Evolutionary conservation across 1,140 invertebrate genomes (phyloP), one percentile per base, ranked within the genome.

Genomic region (Drosophila albomicans): DNA sequence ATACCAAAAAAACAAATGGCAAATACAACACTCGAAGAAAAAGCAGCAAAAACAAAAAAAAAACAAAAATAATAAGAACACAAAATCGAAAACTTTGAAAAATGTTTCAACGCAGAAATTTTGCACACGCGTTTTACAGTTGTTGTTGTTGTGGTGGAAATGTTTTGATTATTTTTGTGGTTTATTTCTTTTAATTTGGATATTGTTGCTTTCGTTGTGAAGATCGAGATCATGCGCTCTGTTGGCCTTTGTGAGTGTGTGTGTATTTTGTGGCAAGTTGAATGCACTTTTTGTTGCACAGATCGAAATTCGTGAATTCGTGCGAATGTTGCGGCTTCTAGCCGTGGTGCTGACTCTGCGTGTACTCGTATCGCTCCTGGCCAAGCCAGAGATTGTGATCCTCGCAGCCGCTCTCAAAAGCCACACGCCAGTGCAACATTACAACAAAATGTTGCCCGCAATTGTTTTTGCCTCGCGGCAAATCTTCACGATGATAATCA

Each of bases 351-450:
- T 86, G 82, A 66, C 82, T 86, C 61, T 86, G 82, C 68, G 82
- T 87, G 11, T 86, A 86, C 49, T 82, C 82, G 82, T 81, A 81
- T 69, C 80, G 75, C 75, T 72, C 64, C 76, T 78, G 58, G 67
- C 54, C 77, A 63, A 67, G 67, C 71, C 69, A 49, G 62, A 79
- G 38, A 66, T 79, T 72, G 71, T 79, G 64, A 65, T 74, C 66
- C 57, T 76, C 58, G 77, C 61, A 66, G 74, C 73, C 82, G 45
- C 79, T 78, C 79, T 77, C 64, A 66, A 62, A 63, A 59, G 66
- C 57, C 52, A 69, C 67, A 51, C 76, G 71, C 79, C 54, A 45
- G 64, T 87, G 65, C 32, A 87, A 75, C 82, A 86, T 86, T 70
- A 82, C 82, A 87, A 79, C 81, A 61, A 10, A 10, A 38, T 48